Percentiles rank a stretch among this genome's conserved stretches.
Conservation (phyloP, 2,888 invertebrate species). For the Caenorhabditis panamensis region DNA sequence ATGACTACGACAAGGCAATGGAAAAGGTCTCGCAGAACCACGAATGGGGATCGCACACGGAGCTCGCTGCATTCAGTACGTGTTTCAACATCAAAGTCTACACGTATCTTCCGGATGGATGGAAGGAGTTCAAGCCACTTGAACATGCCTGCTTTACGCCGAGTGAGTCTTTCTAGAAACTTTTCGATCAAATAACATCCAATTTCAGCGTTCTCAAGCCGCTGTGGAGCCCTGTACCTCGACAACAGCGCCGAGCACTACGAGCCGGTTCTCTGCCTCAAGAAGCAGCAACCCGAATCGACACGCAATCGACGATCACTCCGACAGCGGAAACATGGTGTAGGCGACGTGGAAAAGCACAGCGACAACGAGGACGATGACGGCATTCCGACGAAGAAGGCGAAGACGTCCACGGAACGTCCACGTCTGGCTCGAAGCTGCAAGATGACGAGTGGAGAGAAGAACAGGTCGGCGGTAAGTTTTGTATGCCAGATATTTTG, state of each 20-base stretch:
- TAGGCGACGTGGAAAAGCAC: neutral
- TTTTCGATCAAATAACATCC: too few relatives aligned
- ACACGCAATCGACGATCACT: neutral
- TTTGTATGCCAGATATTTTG: too few relatives aligned
- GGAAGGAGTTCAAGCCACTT: slow-evolving; percentile 1
- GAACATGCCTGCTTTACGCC: neutral
- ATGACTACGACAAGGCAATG: neutral
- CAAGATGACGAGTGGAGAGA: neutral
- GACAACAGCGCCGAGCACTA: slow-evolving; percentile 5
- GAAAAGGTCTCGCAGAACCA: neutral
- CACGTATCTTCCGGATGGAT: slow-evolving; percentile 8
- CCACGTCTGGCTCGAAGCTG: neutral
- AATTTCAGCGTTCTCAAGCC: neutral
- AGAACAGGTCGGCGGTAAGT: neutral
- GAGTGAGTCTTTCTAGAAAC: too few relatives aligned
- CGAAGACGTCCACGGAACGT: neutral
- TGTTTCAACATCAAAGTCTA: slow-evolving; percentile 21
- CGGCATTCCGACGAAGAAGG: too few relatives aligned
- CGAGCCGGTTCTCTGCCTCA: slow-evolving; percentile 14
- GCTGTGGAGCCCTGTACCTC: slow-evolving; percentile 32
- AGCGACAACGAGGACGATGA: too few relatives aligned
- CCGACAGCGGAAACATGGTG: neutral
- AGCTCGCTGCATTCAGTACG: slow-evolving; percentile 12
- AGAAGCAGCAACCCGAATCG: neutral
- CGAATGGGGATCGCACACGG: neutral